Percentiles rank a stretch among this genome's conserved stretches.
Conservation (phyloP, 2,888 invertebrate genomes). For the Mythimna lalbum region DNA sequence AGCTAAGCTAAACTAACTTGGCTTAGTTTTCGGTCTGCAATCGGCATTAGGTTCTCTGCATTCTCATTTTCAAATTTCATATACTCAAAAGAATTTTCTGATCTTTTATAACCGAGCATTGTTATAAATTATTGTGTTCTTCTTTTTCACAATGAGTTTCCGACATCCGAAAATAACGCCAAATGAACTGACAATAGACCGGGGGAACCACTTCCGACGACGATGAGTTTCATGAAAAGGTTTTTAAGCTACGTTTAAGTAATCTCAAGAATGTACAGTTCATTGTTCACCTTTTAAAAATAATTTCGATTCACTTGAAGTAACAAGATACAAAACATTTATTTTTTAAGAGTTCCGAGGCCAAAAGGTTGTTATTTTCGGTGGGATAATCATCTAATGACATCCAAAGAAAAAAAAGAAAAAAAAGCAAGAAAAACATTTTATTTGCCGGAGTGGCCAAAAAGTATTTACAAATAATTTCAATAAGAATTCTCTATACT, state of each 20-base stretch:
- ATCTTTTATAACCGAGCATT: background rate
- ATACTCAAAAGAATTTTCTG: background rate
- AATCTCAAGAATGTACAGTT: background rate
- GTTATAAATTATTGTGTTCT: background rate
- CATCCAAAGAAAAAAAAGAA: too few relatives aligned
- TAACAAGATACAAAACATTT: background rate
- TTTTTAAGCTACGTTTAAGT: conserved; percentile 1
- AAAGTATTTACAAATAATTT: too few relatives aligned
- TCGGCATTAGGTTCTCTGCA: too few relatives aligned
- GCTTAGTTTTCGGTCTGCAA: too few relatives aligned
- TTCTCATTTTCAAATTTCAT: too few relatives aligned
- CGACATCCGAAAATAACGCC: background rate
- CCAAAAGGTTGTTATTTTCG: too few relatives aligned
- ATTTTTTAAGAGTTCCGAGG: too few relatives aligned
- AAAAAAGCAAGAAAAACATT: too few relatives aligned
- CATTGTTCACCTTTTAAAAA: conserved; percentile 1
- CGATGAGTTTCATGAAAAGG: background rate
- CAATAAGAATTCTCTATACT: too few relatives aligned
- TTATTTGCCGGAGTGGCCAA: too few relatives aligned
- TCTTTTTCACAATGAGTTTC: background rate
- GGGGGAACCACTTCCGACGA: background rate
- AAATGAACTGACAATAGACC: conserved; percentile 1
- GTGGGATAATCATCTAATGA: too few relatives aligned
- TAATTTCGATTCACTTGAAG: background rate
- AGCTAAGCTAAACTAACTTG: too few relatives aligned